These are phyloP conservation scores for Papio anubis DNA, from an alignment of 2,113 vertebrate genomes.

Conservation along the genomic window DNA sequence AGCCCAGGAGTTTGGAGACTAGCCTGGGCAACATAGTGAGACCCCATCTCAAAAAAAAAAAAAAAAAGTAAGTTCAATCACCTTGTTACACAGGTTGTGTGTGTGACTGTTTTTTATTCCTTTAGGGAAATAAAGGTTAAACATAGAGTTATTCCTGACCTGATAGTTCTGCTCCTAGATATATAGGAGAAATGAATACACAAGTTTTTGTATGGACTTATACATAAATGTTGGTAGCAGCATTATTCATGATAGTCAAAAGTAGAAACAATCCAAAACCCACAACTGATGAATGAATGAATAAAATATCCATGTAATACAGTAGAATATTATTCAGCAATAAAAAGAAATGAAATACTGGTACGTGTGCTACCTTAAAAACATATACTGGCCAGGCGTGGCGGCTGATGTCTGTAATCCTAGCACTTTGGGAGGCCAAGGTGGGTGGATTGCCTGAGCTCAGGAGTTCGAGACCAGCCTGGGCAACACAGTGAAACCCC, in stretches of 20 bases:
- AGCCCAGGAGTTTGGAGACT: no score
- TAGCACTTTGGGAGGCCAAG: no score
- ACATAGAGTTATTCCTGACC: background rate
- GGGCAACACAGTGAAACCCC: no score
- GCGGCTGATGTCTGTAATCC: no score
- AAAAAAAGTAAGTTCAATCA: no score
- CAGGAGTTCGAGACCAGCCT: no score
- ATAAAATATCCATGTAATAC: background rate
- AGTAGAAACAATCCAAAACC: background rate
- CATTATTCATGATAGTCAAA: background rate
- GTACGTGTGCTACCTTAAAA: background rate
- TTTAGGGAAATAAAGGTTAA: background rate
- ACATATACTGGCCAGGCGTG: background rate
- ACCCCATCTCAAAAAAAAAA: no score
- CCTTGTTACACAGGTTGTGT: no score
- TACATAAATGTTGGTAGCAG: background rate
- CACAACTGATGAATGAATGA: background rate
- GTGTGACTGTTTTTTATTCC: background rate
- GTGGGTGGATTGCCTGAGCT: no score
- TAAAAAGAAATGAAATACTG: conserved; percentile 7
- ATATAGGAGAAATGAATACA: background rate
- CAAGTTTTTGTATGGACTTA: background rate
- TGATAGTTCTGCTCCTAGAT: background rate
- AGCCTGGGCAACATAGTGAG: no score
- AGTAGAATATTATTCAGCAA: background rate